Evolutionary conservation across 2,113 vertebrate species (phyloP), one percentile per base, ranked within the genome.

Genomic region (Lasiurus cinereus): DNA sequence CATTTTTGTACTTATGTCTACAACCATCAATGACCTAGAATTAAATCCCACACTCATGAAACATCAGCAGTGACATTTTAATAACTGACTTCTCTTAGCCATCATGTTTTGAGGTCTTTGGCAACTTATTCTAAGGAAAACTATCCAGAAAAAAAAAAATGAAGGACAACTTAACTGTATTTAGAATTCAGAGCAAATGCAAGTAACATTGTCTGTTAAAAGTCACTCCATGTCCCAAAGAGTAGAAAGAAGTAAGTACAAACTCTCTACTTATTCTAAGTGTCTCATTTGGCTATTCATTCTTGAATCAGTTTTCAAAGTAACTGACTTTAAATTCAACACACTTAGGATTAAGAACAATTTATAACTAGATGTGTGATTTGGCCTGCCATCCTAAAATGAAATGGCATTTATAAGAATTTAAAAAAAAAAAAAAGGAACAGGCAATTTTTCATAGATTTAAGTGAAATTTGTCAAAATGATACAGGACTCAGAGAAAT

Each of bases 51-150:
- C 43, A 24, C 11, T 24, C 33, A 39, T 0, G 39, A 83, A 94
- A 78, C 59, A 79, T 52, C 72, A 94, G 39, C 89, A 90, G 62
- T 88, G 90, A 95, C 90, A 90, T 88, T 90, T 88, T 93, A 96
- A 88, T 92, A 88, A 88, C 72, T 29, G 52, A 84, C 48, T 93
- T 78, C 72, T 67, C 72, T 93, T 24, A 78, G 67, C 66, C 46
- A 93, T 92, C 52, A 90, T 29, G 29, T 78, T 82, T 73, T 87
- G 76, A 97, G 80, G 82, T 92, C 88, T 94, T 33, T 94, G 82
- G 90, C 76, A 84, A 84, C 43, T 73, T 6, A 0, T 36, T 90
- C 24, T n/a, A 67, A 96, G 83, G 50, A 93, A 94, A 96, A 89
- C n/a, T n/a, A 18, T 18, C 43, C 15, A 0, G 1, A 2, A 10